Base-by-base conservation (phyloP, 2,797 vertebrate species). In the Leptoclinus maculatus region DNA sequence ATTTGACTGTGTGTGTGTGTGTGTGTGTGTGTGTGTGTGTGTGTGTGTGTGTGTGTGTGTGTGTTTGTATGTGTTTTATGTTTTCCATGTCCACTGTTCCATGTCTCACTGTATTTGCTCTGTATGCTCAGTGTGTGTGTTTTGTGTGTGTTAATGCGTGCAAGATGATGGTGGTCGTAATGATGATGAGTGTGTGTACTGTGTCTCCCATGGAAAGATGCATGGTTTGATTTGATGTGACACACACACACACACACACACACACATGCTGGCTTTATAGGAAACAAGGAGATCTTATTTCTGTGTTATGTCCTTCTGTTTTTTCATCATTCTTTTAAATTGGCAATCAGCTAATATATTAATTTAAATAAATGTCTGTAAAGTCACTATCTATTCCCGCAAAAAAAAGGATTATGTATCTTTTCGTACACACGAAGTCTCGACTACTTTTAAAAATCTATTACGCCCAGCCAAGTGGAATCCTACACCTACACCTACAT, bases 51-150 rank as follows among this genome's bases (percentile, higher is more conserved):
- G 58, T 78, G 73, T 75, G 45, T 36, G 62, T 47, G 62, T 65
- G 8, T 45, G 43, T 49, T 2, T 32, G 25, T 66, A 45, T 85
- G 23, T 54, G 51, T 29, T 81, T 70, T 68, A 80, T 83, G 32
- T 74, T 80, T 79, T 78, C 74, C 73, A 51, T 47, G 51, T 80
- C 66, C 78, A 74, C 78, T 78, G 62, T 64, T 81, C 69, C 78
- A 7, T 66, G 74, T 70, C 65, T 72, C 25, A 2, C 58, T 74
- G 73, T 82, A 74, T 88, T 88, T 88, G 68, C 75, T 76, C 60
- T 81, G 47, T 65, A 53, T 64, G 60, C 21, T 25, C 60, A 2
- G 54, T 67, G 64, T 62, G 57, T 67, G 57, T 67, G 12, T 45
- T 25, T 65, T 66, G 63, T 72, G 60, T 64, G 67, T 67, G 43